A percentile compares a stretch with the other conserved stretches of the same genome.
Evolutionary conservation across 2,888 invertebrate species (phyloP).

Genomic region (Athalia circularis): DNA sequence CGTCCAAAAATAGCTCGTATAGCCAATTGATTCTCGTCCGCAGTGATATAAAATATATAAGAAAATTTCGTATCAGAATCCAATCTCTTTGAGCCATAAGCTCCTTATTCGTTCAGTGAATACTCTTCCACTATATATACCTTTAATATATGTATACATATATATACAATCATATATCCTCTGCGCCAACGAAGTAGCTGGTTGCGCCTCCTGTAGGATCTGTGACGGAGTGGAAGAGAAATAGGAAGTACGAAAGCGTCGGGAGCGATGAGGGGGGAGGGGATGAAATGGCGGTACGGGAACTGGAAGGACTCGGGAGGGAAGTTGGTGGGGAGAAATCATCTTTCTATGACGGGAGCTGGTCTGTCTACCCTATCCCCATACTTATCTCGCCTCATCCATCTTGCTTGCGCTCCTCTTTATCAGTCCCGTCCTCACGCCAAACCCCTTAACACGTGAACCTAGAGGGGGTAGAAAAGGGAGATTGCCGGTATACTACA

Average conservation of each 20-base stretch:
- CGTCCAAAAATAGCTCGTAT: too few relatives aligned
- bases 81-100: constrained; percentile 54
- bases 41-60: neutral
- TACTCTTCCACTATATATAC: neutral
- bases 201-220: neutral
- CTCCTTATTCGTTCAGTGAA: constrained; percentile 54
- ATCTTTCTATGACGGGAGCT: constrained; percentile 52
- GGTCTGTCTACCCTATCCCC: constrained; percentile 47
- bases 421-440: constrained; percentile 54
- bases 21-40: neutral
- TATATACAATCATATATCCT: constrained; percentile 1
- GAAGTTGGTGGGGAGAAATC: constrained; percentile 44
- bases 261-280: neutral
- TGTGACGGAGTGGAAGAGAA: neutral
- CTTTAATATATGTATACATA: too few relatives aligned
- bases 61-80: constrained; percentile 55
- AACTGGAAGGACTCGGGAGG: constrained; percentile 43
- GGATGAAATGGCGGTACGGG: constrained; percentile 31
- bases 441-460: constrained; percentile 49
- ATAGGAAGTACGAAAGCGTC: too few relatives aligned
- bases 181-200: neutral
- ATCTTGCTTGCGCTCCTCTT: constrained; percentile 60
- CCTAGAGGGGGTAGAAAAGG: constrained; percentile 37
- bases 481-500: neutral
- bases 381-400: constrained; percentile 61